Percentiles rank a stretch among this genome's conserved stretches.
These are phyloP conservation scores for Osmoderma eremita DNA, from an alignment of 2,888 invertebrate species.

Conservation along the genomic window DNA sequence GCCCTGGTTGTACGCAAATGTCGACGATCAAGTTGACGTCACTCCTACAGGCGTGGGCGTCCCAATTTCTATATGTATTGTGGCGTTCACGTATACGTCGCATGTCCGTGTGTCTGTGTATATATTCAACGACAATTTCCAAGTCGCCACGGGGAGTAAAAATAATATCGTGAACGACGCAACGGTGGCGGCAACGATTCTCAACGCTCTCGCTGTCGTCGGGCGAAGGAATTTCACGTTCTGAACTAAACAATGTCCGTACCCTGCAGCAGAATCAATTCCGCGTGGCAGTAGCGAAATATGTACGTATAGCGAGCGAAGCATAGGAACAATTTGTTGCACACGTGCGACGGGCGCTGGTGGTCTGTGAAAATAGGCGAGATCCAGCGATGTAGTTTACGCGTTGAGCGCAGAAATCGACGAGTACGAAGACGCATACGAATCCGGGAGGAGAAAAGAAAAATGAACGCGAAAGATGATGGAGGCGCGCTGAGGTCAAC, in stretches of 20 bases:
- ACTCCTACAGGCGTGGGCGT: conserved; percentile 14
- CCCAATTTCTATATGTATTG: conserved; percentile 1
- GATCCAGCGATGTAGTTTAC: not conserved
- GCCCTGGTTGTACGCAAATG: conserved; percentile 19
- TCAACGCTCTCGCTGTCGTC: not conserved
- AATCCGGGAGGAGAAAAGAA: not conserved
- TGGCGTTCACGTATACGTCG: not conserved
- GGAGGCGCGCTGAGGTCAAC: conserved; percentile 13
- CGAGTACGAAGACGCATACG: not conserved
- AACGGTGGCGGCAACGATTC: not conserved
- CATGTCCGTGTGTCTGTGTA: not conserved
- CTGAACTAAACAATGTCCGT: not conserved
- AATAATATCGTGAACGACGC: conserved; percentile 17
- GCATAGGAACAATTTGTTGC: conserved; percentile 16
- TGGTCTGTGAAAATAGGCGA: not conserved
- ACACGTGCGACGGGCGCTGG: conserved; percentile 10
- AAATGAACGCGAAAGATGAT: not conserved
- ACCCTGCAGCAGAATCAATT: conserved; percentile 15
- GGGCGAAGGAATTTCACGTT: conserved; percentile 17
- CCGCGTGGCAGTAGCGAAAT: not conserved
- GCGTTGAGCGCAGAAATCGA: conserved; percentile 1
- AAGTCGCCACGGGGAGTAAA: conserved; percentile 29
- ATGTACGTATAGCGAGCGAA: too few relatives aligned
- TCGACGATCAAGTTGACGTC: conserved; percentile 26
- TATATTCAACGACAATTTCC: conserved; percentile 20